Conservation (phyloP, 2,113 vertebrate genomes). For the Tetrao urogallus region DNA sequence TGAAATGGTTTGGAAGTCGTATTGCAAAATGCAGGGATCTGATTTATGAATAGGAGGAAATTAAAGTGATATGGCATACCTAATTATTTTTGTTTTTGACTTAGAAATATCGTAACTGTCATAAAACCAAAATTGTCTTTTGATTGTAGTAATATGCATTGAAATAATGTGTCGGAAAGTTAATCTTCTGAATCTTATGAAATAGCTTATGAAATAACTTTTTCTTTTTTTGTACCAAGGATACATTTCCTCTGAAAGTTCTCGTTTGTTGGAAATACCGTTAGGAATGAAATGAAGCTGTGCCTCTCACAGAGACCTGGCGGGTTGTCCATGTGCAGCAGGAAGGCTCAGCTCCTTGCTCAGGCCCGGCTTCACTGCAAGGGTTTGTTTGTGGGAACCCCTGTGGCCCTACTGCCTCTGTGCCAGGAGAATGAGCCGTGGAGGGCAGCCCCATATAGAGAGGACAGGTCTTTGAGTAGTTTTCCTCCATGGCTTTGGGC, state of each 20-base stretch:
- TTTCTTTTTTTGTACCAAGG: not conserved
- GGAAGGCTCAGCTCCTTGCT: too few species aligned
- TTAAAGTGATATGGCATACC: not conserved
- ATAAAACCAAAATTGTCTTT: conserved; percentile 62
- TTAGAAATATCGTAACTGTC: conserved; percentile 55
- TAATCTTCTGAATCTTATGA: conserved; percentile 58
- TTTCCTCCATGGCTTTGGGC: not conserved
- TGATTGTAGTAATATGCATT: conserved; percentile 59
- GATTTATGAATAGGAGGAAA: conserved; percentile 59
- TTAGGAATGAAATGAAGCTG: not conserved
- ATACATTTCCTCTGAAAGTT: conserved; percentile 42
- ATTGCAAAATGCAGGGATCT: not conserved
- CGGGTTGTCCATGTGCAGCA: too few species aligned
- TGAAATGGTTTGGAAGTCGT: not conserved
- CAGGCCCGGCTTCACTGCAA: not conserved
- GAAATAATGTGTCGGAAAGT: conserved; percentile 49
- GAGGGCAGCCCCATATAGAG: fast-evolving
- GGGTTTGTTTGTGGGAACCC: fast-evolving
- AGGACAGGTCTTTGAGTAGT: fast-evolving
- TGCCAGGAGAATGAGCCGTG: fast-evolving
- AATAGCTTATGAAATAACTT: not conserved
- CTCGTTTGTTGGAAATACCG: not conserved
- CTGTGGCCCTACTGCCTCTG: fast-evolving
- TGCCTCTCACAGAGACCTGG: fast-evolving
- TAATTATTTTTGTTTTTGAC: conserved; percentile 15